Conservation (phyloP, 2,888 invertebrate species). For the Hoplodrina blanda region DNA sequence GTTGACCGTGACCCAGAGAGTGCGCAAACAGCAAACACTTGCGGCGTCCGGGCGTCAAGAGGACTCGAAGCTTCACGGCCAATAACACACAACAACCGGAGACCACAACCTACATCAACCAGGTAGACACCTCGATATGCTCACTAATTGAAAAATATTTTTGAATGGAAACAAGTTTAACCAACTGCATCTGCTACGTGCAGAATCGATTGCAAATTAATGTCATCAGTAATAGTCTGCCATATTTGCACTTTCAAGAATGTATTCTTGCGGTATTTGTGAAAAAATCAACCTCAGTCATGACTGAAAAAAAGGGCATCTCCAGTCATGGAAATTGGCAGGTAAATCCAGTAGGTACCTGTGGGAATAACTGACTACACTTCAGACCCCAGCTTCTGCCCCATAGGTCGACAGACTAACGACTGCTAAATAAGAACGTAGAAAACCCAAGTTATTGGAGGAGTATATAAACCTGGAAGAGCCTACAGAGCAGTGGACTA, state of each 20-base stretch:
- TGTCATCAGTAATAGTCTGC: constrained; percentile 77
- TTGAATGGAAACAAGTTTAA: constrained; percentile 75
- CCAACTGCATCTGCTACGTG: constrained; percentile 75
- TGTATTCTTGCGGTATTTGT: constrained; percentile 35
- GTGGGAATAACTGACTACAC: constrained; percentile 4
- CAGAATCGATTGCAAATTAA: constrained; percentile 81
- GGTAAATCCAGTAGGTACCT: not conserved
- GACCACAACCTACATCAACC: constrained; percentile 84
- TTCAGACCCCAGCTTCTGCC: not conserved
- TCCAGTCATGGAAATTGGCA: constrained; percentile 11
- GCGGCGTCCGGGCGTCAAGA: constrained; percentile 24
- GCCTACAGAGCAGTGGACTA: not conserved
- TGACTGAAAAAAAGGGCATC: not conserved
- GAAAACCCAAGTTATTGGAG: not conserved
- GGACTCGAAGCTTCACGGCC: constrained; percentile 71
- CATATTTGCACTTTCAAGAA: constrained; percentile 31
- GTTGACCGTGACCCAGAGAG: constrained; percentile 68
- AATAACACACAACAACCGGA: constrained; percentile 67
- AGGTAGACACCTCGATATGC: constrained; percentile 63
- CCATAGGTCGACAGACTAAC: not conserved
- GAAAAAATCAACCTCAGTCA: constrained; percentile 16
- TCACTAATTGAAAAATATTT: constrained; percentile 80
- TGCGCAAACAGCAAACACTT: constrained; percentile 54
- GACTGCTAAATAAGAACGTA: not conserved
- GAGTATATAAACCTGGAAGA: not conserved